A percentile compares a stretch with the other conserved stretches of the same genome.
Evolutionary conservation across 53 echinoderm and acorn worm genomes (phyloP).

Genomic region (Temnopleurus reevesii): DNA sequence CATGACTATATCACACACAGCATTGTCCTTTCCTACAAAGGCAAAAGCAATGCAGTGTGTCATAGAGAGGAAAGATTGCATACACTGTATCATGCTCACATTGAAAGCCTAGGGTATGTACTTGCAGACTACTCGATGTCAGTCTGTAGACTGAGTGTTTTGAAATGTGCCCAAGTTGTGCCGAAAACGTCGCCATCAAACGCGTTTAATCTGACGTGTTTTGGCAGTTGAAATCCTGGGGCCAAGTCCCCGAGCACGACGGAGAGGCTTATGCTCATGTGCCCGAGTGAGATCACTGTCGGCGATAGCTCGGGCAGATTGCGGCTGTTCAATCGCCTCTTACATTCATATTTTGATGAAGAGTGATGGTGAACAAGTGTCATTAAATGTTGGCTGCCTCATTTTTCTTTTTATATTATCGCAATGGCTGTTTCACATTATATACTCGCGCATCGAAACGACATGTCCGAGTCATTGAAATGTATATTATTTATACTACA

Average conservation of each 20-base stretch:
- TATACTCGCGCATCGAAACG: too few species aligned
- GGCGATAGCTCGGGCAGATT: neutral
- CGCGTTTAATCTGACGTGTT: neutral
- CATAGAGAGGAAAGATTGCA: too few species aligned
- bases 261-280: neutral
- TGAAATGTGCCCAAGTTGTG: slow-evolving; percentile 7
- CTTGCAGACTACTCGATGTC: too few species aligned
- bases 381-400: neutral
- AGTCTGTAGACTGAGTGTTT: neutral
- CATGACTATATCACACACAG: too few species aligned
- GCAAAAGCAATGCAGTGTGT: too few species aligned
- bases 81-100: too few species aligned
- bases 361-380: slow-evolving; percentile 14
- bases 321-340: neutral
- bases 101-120: too few species aligned
- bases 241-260: slow-evolving; percentile 16
- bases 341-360: neutral
- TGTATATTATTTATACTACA: too few species aligned
- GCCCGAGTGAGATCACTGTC: neutral
- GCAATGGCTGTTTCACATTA: too few species aligned
- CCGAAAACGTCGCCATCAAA: neutral
- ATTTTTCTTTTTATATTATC: neutral
- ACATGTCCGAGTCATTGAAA: too few species aligned
- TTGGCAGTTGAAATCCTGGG: slow-evolving; percentile 37
- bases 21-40: too few species aligned